Evolutionary conservation across 2,888 invertebrate species (phyloP).

Genomic region (Pterostichus niger): DNA sequence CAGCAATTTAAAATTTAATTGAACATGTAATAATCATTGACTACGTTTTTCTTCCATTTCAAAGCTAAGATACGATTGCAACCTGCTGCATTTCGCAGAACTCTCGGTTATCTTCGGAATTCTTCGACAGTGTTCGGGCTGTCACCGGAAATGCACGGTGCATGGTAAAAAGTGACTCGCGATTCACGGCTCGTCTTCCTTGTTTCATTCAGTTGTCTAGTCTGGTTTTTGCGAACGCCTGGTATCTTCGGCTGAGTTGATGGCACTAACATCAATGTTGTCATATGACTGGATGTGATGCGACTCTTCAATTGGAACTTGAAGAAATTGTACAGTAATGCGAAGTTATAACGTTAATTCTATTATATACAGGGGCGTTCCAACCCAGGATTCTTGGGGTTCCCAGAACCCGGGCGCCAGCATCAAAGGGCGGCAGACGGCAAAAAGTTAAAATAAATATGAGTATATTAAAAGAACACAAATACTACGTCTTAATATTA

Average conservation of each 20-base stretch:
- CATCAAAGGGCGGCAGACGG: too few relatives aligned
- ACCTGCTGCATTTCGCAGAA: constrained; percentile 11
- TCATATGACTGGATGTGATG: constrained; percentile 9
- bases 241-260: background rate
- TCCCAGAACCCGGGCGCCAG: too few relatives aligned
- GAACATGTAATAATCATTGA: constrained; percentile 15
- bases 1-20: constrained; percentile 51
- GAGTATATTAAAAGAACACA: too few relatives aligned
- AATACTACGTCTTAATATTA: too few relatives aligned
- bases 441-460: too few relatives aligned
- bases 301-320: background rate
- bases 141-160: constrained; percentile 34
- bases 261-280: constrained; percentile 1
- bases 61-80: too few relatives aligned
- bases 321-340: constrained; percentile 35
- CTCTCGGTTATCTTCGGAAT: constrained; percentile 8
- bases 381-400: too few relatives aligned
- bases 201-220: constrained; percentile 51
- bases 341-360: constrained; percentile 2
- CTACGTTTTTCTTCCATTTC: background rate
- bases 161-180: constrained; percentile 29
- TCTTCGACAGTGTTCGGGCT: constrained; percentile 13
- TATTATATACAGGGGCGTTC: too few relatives aligned
- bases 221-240: constrained; percentile 26
- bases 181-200: constrained; percentile 39